phyloP scores from a whole-genome alignment of 2,113 vertebrate species.

The Syngnathoides biaculeatus region DNA sequence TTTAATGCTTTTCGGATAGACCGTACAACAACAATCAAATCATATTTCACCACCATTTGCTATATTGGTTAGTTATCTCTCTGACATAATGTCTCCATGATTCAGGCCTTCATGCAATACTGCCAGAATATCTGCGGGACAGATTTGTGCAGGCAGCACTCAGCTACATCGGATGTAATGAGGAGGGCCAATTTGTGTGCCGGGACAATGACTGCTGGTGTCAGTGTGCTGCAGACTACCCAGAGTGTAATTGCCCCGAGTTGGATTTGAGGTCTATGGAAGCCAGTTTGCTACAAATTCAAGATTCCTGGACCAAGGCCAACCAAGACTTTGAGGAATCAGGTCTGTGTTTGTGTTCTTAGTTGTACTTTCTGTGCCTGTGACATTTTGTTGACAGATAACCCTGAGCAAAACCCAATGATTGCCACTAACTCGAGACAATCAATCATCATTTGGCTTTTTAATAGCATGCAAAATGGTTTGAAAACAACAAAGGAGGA shows the following conservation, averaged over 20 bases:
- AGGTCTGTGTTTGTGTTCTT: slow-evolving; percentile 63
- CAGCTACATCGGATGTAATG: slow-evolving; percentile 78
- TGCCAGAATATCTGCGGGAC: slow-evolving; percentile 74
- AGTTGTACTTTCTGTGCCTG: not conserved
- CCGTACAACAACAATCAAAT: slow-evolving; percentile 7
- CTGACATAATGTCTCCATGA: slow-evolving; percentile 27
- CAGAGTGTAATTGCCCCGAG: slow-evolving; percentile 76
- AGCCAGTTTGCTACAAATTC: slow-evolving; percentile 69
- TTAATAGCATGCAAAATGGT: not conserved
- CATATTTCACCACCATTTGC: slow-evolving; percentile 5
- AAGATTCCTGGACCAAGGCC: slow-evolving; percentile 67
- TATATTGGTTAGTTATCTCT: slow-evolving; percentile 8
- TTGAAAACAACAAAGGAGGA: slow-evolving; percentile 6
- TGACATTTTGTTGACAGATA: slow-evolving; percentile 19
- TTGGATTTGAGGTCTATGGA: slow-evolving; percentile 76
- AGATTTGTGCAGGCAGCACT: slow-evolving; percentile 78
- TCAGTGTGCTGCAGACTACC: slow-evolving; percentile 68
- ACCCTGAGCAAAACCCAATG: slow-evolving; percentile 11
- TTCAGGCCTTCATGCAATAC: slow-evolving; percentile 75
- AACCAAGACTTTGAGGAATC: slow-evolving; percentile 78
- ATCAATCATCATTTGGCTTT: slow-evolving; percentile 5
- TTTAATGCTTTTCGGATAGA: slow-evolving; percentile 22
- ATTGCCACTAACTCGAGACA: slow-evolving; percentile 11
- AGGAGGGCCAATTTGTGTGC: slow-evolving; percentile 78
- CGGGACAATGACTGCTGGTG: slow-evolving; percentile 79